phyloP scores from a whole-genome alignment of 2,797 vertebrate species.

The Nannoperca australis region DNA sequence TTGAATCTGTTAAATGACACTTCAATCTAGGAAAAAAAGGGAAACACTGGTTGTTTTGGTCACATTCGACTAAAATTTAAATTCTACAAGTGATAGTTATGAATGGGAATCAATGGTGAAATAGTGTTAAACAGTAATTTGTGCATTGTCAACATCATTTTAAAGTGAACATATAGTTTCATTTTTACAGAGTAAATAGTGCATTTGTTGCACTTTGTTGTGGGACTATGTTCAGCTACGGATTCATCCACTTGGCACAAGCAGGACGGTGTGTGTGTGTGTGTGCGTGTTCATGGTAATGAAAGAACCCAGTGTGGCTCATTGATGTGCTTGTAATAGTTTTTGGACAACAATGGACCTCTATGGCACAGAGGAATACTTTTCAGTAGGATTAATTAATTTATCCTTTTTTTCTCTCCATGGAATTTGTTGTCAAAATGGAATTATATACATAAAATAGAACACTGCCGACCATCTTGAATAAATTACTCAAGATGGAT shows the following conservation, averaged over 20 bases:
- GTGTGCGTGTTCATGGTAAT: not conserved
- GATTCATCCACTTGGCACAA: not conserved
- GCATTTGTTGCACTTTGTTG: not conserved
- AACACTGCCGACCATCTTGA: not conserved
- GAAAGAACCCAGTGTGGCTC: not conserved
- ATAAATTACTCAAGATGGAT: not conserved
- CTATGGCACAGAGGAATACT: not conserved
- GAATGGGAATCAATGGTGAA: not conserved
- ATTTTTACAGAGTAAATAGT: not conserved
- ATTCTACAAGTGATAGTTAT: too few species aligned
- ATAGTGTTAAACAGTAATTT: not conserved
- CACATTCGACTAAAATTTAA: not conserved
- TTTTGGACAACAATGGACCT: not conserved
- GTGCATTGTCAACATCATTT: not conserved
- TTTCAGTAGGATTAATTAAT: not conserved
- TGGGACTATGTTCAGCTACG: not conserved
- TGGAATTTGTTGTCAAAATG: constrained; percentile 6
- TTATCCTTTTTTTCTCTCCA: constrained; percentile 6
- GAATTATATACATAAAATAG: not conserved
- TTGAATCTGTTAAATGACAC: not conserved
- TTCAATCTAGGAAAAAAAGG: not conserved
- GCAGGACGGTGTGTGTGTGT: not conserved
- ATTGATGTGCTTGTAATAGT: too few species aligned
- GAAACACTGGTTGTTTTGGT: not conserved
- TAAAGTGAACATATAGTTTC: not conserved